Percentiles rank a stretch among this genome's conserved stretches.
These are phyloP conservation scores for Sialis fuliginosa DNA, from an alignment of 2,888 invertebrate genomes.

Conservation along the genomic window DNA sequence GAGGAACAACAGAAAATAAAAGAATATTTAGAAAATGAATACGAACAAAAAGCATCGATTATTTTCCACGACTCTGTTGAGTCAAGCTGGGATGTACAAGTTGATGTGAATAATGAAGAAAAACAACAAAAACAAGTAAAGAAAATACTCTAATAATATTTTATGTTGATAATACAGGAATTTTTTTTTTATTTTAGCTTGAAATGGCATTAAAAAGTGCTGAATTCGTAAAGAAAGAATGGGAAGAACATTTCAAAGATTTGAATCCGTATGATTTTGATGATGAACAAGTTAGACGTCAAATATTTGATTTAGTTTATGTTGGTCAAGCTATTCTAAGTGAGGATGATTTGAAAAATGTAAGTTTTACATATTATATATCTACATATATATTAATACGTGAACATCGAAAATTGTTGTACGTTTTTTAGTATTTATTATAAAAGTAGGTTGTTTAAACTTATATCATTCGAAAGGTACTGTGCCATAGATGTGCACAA, in stretches of 20 bases:
- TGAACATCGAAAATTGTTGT: no score
- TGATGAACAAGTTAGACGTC: slow-evolving; percentile 23
- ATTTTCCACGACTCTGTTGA: slow-evolving; percentile 19
- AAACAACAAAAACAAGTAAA: slow-evolving; percentile 16
- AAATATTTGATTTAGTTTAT: slow-evolving; percentile 25
- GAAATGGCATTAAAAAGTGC: slow-evolving; percentile 15
- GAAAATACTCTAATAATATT: not conserved
- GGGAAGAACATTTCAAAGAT: slow-evolving; percentile 21
- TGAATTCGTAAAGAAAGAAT: slow-evolving; percentile 23
- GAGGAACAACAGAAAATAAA: slow-evolving; percentile 4
- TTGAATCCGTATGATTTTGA: slow-evolving; percentile 22
- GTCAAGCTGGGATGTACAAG: slow-evolving; percentile 22
- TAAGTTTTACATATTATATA: slow-evolving; percentile 12
- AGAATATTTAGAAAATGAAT: slow-evolving; percentile 10
- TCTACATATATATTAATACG: no score
- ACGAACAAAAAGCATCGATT: slow-evolving; percentile 15
- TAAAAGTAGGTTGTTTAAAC: no score
- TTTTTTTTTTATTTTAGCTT: slow-evolving; percentile 12
- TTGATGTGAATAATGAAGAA: slow-evolving; percentile 18
- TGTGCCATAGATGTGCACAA: no score
- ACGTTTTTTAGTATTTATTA: no score
- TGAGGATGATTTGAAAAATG: slow-evolving; percentile 20
- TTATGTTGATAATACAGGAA: not conserved
- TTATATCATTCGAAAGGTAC: no score
- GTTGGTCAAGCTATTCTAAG: slow-evolving; percentile 28